Base-by-base conservation (phyloP, 2,888 invertebrate genomes). In the Eucriotettix oculatus region DNA sequence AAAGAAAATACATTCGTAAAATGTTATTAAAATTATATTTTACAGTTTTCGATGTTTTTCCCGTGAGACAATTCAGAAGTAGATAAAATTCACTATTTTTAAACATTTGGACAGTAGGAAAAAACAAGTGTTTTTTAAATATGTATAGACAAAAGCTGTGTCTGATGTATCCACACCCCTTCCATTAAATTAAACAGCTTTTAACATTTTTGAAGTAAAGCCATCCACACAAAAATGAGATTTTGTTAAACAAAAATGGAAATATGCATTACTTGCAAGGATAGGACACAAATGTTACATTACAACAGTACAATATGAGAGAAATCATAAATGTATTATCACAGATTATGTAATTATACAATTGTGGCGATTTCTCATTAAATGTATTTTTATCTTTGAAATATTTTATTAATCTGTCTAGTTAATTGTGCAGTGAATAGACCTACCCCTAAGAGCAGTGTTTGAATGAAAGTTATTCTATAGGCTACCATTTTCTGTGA, bases 371-470 rank as follows among this genome's bases (percentile, higher is more conserved):
- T 63, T 64, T 65, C 63, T 64, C 65, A 65, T 64, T 65, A 65
- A 64, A 64, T 65, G 65, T 65, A 65, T 65, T 65, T 65, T 65
- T 65, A 65, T 65, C 64, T 64, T 64, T 63, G 63, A 64, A 62
- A 60, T 64, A 63, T 63, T 65, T 65, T 65, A 64, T 63, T 64
- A 62, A 64, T 63, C 59, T 60, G 56, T 59, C 58, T 64, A 58
- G 57, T 56, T 59, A 48, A 61, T 57, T 58, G 60, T 62, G 58
- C 55, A 60, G 54, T 56, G 54, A 58, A 55, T 58, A 42, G 44
- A 56, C 42, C 43, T 52, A 57, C 53, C 58, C 53, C 53, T 61
- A 57, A 54, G 42, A 61, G 40, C 56, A 43, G 17, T 62, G 60
- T 56, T 58, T 58, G 53, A 41, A 60, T 62, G 63, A 48, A 60